phyloP scores from a whole-genome alignment of 2,888 invertebrate species.

The Julus scanicus region DNA sequence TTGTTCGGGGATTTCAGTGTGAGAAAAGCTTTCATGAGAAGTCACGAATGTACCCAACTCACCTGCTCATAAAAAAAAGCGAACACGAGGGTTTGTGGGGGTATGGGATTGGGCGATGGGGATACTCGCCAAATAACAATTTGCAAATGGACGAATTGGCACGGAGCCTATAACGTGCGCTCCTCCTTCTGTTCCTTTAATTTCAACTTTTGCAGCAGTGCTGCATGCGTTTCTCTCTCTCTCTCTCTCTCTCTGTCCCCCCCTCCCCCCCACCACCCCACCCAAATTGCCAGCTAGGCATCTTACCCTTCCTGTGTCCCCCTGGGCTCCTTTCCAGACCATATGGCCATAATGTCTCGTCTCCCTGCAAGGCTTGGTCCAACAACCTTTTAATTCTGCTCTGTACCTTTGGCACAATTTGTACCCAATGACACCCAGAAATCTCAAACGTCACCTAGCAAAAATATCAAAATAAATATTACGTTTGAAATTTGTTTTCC shows the following conservation, averaged over 20 bases:
- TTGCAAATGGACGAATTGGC: constrained; percentile 50
- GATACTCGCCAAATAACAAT: constrained; percentile 33
- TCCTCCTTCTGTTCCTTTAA: constrained; percentile 31
- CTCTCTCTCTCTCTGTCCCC: no score
- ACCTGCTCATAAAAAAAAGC: constrained; percentile 20
- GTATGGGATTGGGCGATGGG: constrained; percentile 28
- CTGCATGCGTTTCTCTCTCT: no score
- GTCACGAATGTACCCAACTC: constrained; percentile 33
- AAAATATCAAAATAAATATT: constrained; percentile 21
- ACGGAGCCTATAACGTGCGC: constrained; percentile 29
- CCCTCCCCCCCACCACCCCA: neutral
- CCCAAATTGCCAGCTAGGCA: constrained; percentile 15
- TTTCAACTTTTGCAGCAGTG: constrained; percentile 40
- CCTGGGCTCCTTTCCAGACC: constrained; percentile 43
- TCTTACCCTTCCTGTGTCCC: constrained; percentile 41
- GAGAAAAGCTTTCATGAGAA: constrained; percentile 21
- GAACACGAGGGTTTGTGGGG: constrained; percentile 27
- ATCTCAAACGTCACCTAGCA: constrained; percentile 2
- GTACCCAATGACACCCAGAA: constrained; percentile 41
- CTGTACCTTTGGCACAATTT: neutral
- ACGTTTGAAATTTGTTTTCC: neutral
- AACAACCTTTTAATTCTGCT: constrained; percentile 37
- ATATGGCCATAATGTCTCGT: constrained; percentile 38
- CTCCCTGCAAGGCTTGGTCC: constrained; percentile 30
- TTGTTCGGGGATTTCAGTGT: constrained; percentile 20